Conservation (phyloP, 1,140 invertebrate species). For the Bombus waltoni region DNA sequence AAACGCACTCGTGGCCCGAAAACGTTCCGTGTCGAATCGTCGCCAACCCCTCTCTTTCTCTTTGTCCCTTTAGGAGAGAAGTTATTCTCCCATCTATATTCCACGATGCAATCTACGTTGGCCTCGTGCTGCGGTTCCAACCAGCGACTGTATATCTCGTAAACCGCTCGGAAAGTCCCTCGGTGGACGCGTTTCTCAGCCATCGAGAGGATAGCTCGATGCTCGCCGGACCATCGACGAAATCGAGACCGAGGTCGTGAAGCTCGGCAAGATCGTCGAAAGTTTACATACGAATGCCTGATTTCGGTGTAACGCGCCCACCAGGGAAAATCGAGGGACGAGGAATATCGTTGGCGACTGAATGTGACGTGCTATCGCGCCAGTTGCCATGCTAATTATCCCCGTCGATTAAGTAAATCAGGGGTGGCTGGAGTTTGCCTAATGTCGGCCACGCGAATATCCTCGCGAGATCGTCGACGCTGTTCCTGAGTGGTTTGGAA, state of each 20-base stretch:
- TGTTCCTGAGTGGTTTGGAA: constrained; percentile 46
- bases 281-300: constrained; percentile 80
- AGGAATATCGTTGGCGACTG: constrained; percentile 41
- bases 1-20: constrained; percentile 71
- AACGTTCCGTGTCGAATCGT: constrained; percentile 73
- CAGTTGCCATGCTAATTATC: constrained; percentile 73
- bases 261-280: constrained; percentile 54
- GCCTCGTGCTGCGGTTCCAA: constrained; percentile 51
- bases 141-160: constrained; percentile 64
- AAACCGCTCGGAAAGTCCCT: constrained; percentile 69
- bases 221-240: constrained; percentile 3
- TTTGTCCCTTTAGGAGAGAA: constrained; percentile 45
- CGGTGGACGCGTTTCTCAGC: constrained; percentile 49
- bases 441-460: constrained; percentile 53
- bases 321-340: constrained; percentile 14
- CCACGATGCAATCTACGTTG: constrained; percentile 65
- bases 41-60: constrained; percentile 44
- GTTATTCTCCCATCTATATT: constrained; percentile 73
- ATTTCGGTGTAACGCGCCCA: constrained; percentile 65
- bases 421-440: constrained; percentile 31
- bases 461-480: constrained; percentile 38
- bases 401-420: constrained; percentile 74
- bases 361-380: constrained; percentile 71
- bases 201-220: constrained; percentile 37
- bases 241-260: constrained; percentile 12